Evolutionary conservation across 2,113 vertebrate species (phyloP).

Genomic region (Cebidichthys violaceus): DNA sequence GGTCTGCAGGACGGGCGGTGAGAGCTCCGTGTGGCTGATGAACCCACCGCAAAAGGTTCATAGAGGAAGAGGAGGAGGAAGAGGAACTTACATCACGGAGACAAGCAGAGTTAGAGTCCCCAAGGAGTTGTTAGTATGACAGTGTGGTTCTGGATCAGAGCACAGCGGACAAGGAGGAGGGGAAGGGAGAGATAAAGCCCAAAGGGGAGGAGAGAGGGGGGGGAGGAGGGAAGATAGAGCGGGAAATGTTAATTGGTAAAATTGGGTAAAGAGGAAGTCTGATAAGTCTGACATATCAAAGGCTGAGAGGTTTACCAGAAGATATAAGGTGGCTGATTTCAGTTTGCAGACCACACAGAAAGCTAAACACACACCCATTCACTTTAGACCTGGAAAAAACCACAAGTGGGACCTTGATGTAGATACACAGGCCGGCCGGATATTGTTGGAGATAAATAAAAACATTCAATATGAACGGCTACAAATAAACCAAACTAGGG

Average conservation of each 20-base stretch:
- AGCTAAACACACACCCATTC: slow-evolving; percentile 58
- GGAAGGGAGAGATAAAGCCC: slow-evolving; percentile 69
- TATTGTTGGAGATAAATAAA: background rate
- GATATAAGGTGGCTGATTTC: slow-evolving; percentile 34
- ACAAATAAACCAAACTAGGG: background rate
- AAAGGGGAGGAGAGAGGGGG: slow-evolving; percentile 58
- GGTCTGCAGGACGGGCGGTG: slow-evolving; percentile 61
- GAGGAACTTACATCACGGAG: slow-evolving; percentile 96
- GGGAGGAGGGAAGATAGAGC: slow-evolving; percentile 61
- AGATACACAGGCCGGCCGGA: background rate
- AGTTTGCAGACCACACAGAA: slow-evolving; percentile 40
- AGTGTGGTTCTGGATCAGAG: slow-evolving; percentile 98
- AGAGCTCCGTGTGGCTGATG: slow-evolving; percentile 70
- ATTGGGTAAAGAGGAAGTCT: slow-evolving; percentile 39
- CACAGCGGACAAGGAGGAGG: slow-evolving; percentile 86
- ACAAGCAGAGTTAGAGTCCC: slow-evolving; percentile 97
- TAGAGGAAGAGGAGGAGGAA: slow-evolving; percentile 79
- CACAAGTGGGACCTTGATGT: slow-evolving; percentile 16
- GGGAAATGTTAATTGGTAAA: slow-evolving; percentile 71
- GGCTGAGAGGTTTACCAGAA: slow-evolving; percentile 30
- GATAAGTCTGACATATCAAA: slow-evolving; percentile 46
- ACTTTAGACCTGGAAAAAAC: slow-evolving; percentile 56
- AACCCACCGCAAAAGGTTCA: slow-evolving; percentile 71
- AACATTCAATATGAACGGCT: background rate
- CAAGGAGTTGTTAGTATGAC: slow-evolving; percentile 99